Evolutionary conservation across 2,797 vertebrate genomes (phyloP).

Genomic region (Enteromius fasciolatus): DNA sequence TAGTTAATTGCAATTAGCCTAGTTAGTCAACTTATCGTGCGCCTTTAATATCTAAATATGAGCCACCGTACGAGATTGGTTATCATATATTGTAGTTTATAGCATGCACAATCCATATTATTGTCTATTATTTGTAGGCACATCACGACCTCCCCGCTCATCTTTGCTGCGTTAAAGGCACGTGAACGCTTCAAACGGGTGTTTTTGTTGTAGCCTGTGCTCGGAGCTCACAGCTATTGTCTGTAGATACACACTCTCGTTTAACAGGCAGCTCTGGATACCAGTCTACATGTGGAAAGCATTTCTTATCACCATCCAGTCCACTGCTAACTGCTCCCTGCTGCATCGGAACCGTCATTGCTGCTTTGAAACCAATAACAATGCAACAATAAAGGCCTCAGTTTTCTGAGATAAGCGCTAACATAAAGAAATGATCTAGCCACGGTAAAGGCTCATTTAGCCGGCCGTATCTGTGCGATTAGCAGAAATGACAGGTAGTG

Average conservation of each 20-base stretch:
- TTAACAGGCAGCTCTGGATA: slow-evolving; percentile 40
- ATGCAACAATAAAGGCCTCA: slow-evolving; percentile 59
- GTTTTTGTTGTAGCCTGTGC: neutral
- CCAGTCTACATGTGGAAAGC: slow-evolving; percentile 73
- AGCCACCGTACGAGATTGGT: neutral
- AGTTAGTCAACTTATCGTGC: no score
- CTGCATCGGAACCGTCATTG: slow-evolving; percentile 32
- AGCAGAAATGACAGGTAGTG: slow-evolving; percentile 51
- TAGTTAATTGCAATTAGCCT: neutral
- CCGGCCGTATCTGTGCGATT: slow-evolving; percentile 52
- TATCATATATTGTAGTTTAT: neutral
- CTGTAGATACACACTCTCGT: slow-evolving; percentile 33
- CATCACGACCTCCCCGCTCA: neutral
- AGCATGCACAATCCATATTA: neutral
- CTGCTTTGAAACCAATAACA: slow-evolving; percentile 58
- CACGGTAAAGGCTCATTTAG: slow-evolving; percentile 44
- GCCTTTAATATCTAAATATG: neutral
- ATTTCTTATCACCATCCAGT: slow-evolving; percentile 72
- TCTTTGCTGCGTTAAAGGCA: neutral
- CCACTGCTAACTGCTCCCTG: slow-evolving; percentile 45
- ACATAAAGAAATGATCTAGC: slow-evolving; percentile 68
- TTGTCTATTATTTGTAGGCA: no score
- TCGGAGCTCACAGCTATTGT: slow-evolving; percentile 30
- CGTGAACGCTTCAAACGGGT: neutral
- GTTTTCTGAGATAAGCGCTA: slow-evolving; percentile 70